Base-by-base conservation (phyloP, 2,888 invertebrate species). In the Neocrepidodera transversa region DNA sequence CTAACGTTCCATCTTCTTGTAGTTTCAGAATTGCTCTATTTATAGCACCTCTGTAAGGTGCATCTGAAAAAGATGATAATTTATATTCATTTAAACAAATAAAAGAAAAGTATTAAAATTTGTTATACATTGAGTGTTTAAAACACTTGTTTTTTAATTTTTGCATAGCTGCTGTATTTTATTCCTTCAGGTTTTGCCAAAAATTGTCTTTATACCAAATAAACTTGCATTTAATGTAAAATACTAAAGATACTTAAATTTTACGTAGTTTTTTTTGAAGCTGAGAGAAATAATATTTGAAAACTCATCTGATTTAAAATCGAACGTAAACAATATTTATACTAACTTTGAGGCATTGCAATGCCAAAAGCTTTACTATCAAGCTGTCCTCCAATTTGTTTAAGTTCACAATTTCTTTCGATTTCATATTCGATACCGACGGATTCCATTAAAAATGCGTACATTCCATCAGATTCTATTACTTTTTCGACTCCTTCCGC, bases 391-490 rank as follows among this genome's bases (percentile, higher is more conserved):
- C 95, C 93, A 6, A 93, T 87, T 82, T 91, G 90, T 75, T 86
- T 89, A 63, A 96, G 83, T 48, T 92, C 88, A 74, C 96, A 97
- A 71, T 93, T 85, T 58, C 92, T 85, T 78, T 93, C 91, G 53
- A 92, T 84, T 70, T 89, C 90, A 79, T 96, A 99, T 78, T 99
- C 97, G 65, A 98, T 89, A 2, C 91, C 90, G 0, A 95, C 91
- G 1, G 95, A 96, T 81, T 99, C 98, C 94, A 97, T 97, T 42
- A 99, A 84, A 78, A 91, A 98, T 1, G 98, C 98, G 77, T 95
- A 99, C 38, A 83, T 83, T 57, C 88, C 85, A 58, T 90, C 91
- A 10, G 86, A 87, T 76, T 87, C 89, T 50, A 85, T 72, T 0
- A 97, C 97, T 63, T 93, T 84, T 6, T 92, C 90, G 0, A 95